A percentile compares a stretch with the other conserved stretches of the same genome.
Evolutionary conservation across 2,797 vertebrate species (phyloP).

Genomic region (Hyperoplus immaculatus): DNA sequence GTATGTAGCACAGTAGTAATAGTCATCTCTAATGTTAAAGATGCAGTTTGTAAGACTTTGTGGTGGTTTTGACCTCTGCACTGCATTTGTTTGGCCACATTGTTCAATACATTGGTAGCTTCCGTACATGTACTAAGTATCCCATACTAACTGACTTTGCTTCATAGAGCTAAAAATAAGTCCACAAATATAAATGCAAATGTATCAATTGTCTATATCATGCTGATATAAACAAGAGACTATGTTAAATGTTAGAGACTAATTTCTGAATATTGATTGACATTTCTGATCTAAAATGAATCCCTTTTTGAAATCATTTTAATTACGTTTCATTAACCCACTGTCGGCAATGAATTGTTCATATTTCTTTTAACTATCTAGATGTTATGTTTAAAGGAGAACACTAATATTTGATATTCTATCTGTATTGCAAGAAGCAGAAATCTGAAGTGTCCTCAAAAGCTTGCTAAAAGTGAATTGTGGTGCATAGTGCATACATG

Average conservation of each 20-base stretch:
- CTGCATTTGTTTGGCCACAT: slow-evolving; percentile 39
- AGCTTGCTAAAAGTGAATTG: slow-evolving; percentile 14
- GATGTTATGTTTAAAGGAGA: neutral
- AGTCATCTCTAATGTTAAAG: slow-evolving; percentile 64
- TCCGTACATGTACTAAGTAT: neutral
- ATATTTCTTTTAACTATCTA: neutral
- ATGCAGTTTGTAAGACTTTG: slow-evolving; percentile 69
- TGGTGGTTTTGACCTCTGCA: slow-evolving; percentile 30
- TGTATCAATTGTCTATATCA: neutral
- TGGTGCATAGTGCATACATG: neutral
- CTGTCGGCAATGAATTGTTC: neutral
- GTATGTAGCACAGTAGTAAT: slow-evolving; percentile 81
- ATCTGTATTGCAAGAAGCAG: slow-evolving; percentile 15
- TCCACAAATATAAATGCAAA: slow-evolving; percentile 5
- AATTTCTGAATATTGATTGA: slow-evolving; percentile 9
- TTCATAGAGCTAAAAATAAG: neutral
- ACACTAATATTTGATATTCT: slow-evolving; percentile 3
- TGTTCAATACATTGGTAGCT: slow-evolving; percentile 19
- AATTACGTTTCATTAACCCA: slow-evolving; percentile 3
- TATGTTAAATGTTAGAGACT: slow-evolving; percentile 7
- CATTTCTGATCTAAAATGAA: slow-evolving; percentile 15
- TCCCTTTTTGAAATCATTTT: slow-evolving; percentile 1
- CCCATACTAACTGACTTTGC: slow-evolving; percentile 17
- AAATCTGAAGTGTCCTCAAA: slow-evolving; percentile 11
- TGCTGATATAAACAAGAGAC: slow-evolving; percentile 3